Conservation (phyloP, 2,888 invertebrate genomes). For the Phengaris alcon region DNA sequence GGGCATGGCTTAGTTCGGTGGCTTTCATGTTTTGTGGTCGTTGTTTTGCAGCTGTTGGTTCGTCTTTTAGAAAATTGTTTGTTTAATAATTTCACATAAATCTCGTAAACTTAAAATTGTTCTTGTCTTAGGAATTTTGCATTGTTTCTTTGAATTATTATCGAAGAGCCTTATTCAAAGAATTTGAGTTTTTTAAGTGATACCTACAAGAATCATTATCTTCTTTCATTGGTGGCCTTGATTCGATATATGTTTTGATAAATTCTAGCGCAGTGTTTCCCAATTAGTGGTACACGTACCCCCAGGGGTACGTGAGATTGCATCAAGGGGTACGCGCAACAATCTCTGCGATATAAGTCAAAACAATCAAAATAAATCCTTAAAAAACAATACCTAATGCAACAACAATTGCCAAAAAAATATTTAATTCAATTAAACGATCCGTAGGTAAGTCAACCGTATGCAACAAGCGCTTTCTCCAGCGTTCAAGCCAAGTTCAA, state of each 20-base stretch:
- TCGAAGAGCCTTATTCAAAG: neutral
- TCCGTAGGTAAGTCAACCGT: too few species aligned
- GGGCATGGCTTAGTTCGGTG: neutral
- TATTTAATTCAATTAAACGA: too few species aligned
- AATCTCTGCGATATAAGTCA: too few species aligned
- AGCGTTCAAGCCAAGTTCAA: too few species aligned
- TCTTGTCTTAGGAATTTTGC: neutral
- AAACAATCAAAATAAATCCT: too few species aligned
- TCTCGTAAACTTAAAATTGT: neutral
- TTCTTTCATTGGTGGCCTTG: neutral
- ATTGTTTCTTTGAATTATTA: neutral
- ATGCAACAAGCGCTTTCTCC: too few species aligned
- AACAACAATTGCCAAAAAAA: too few species aligned
- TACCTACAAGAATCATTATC: neutral
- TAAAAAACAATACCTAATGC: too few species aligned
- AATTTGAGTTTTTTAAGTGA: neutral
- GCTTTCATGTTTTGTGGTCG: neutral
- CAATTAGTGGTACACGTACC: too few species aligned
- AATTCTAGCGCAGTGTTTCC: too few species aligned
- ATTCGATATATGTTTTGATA: neutral
- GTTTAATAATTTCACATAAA: slow-evolving; percentile 14
- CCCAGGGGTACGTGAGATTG: too few species aligned
- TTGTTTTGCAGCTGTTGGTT: neutral
- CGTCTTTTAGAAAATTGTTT: neutral
- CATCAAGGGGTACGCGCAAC: too few species aligned